A percentile compares a stretch with the other conserved stretches of the same genome.
Conservation (phyloP, 2,113 vertebrate genomes). For the Sinocyclocheilus anophthalmus region DNA sequence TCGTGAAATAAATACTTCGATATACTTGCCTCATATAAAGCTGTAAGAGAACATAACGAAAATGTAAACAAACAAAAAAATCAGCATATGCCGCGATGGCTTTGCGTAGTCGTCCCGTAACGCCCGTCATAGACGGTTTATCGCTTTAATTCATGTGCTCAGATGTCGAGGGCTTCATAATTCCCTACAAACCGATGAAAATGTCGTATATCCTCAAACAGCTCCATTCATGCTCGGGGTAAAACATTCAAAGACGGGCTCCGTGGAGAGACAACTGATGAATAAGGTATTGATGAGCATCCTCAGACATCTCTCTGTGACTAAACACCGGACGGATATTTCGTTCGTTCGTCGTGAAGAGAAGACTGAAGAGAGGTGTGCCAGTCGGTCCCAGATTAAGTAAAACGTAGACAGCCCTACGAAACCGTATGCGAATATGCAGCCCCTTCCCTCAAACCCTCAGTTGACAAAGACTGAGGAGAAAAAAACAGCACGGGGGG, state of each 20-base stretch:
- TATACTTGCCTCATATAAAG: slow-evolving; percentile 33
- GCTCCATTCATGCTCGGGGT: slow-evolving; percentile 22
- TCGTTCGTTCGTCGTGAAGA: slow-evolving; percentile 24
- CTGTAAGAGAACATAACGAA: slow-evolving; percentile 13
- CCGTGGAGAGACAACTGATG: slow-evolving; percentile 26
- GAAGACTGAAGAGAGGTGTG: slow-evolving; percentile 34
- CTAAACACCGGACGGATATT: slow-evolving; percentile 38
- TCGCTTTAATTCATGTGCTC: slow-evolving; percentile 5
- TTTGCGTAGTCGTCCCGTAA: slow-evolving; percentile 24
- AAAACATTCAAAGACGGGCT: slow-evolving; percentile 38
- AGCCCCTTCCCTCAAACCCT: slow-evolving; percentile 29
- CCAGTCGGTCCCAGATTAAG: slow-evolving; percentile 24
- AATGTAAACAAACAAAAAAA: slow-evolving; percentile 7
- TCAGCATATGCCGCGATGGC: slow-evolving; percentile 25
- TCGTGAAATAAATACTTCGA: not conserved
- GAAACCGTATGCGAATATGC: not conserved
- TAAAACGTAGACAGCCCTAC: slow-evolving; percentile 13
- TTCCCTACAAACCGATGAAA: not conserved
- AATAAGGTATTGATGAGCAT: slow-evolving; percentile 43
- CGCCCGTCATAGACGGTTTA: slow-evolving; percentile 23
- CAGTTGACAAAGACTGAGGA: slow-evolving; percentile 36
- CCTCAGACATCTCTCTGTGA: slow-evolving; percentile 34
- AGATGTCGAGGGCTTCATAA: not conserved
- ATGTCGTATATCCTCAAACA: slow-evolving; percentile 35
- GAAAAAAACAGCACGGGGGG: slow-evolving; percentile 20